Evolutionary conservation across 2,888 invertebrate species (phyloP).

Genomic region (Tinea pellionella): DNA sequence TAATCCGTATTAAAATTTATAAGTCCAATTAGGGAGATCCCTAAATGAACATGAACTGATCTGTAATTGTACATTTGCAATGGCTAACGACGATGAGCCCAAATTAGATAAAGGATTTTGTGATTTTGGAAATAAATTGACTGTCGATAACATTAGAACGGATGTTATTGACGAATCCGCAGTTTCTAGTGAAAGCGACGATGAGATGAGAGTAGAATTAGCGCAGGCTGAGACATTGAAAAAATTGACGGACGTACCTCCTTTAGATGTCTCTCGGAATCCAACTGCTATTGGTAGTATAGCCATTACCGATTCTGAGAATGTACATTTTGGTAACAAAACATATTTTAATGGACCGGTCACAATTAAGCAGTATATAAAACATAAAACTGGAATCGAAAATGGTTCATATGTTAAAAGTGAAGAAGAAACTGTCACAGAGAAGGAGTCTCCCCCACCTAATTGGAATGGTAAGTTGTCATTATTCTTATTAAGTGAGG

Average conservation of each 20-base stretch:
- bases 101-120: neutral
- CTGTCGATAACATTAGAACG: neutral
- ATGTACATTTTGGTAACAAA: slow-evolving; percentile 81
- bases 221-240: neutral
- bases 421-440: slow-evolving; percentile 28
- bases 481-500: neutral
- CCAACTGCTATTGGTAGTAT: slow-evolving; percentile 64
- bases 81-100: neutral
- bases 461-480: neutral
- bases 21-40: too few relatives aligned
- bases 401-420: slow-evolving; percentile 39
- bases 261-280: neutral
- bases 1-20: too few relatives aligned
- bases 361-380: slow-evolving; percentile 79
- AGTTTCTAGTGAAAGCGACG: neutral
- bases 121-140: neutral
- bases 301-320: slow-evolving; percentile 74
- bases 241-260: neutral
- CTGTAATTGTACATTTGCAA: neutral
- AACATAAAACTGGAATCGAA: slow-evolving; percentile 44
- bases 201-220: neutral
- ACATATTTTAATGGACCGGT: slow-evolving; percentile 83
- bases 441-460: neutral
- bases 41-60: too few relatives aligned
- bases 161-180: neutral